Base-by-base conservation (phyloP, 2,888 invertebrate species). In the Rotaria magnacalcarata region DNA sequence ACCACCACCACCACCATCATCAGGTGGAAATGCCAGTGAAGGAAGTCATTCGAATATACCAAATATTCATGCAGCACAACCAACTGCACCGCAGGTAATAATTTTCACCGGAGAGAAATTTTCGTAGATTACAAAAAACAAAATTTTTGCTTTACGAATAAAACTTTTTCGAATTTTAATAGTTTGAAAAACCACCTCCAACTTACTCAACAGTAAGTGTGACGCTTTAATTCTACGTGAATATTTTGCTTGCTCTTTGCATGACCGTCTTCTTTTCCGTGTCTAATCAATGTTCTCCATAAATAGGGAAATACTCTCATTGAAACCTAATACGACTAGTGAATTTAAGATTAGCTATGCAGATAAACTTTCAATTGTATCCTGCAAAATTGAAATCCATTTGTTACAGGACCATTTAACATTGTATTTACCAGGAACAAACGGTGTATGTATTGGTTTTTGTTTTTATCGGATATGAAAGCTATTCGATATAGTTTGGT, bases 131-230 rank as follows among this genome's bases (percentile, higher is more conserved):
- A 34, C 34, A 34, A 4, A 24, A 24, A 47, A 24, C 19, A 24
- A 41, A 80, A n/a, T 47, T 80, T 80, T 27, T 43, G 4, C 7
- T 14, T 16, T 60, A n/a, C 6, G 7, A 52, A 52, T 34, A 34
- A 52, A 52, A 52, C 0, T 52, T 52, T 16, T 3, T 16, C 52
- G 11, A 43, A 74, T 74, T 41, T 80, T 80, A 24, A 80, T 80
- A 80, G 80, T 80, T 80, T 47, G 80, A 80, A 80, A 80, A 80
- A n/a, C 80, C 80, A 10, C 80, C 80, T n/a, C 80, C 80, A 80
- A 43, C 21, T n/a, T 80, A 80, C 47, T 80, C 80, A 24, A 1
- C 80, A 47, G 80, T 80, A 80, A 80, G 80, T 47, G 19, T 67
- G 4, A 21, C 0, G 8, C 24, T 56, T 56, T 56, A 4, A 24